Evolutionary conservation across 2,888 invertebrate species (phyloP).

Genomic region (Pilophorus perplexus): DNA sequence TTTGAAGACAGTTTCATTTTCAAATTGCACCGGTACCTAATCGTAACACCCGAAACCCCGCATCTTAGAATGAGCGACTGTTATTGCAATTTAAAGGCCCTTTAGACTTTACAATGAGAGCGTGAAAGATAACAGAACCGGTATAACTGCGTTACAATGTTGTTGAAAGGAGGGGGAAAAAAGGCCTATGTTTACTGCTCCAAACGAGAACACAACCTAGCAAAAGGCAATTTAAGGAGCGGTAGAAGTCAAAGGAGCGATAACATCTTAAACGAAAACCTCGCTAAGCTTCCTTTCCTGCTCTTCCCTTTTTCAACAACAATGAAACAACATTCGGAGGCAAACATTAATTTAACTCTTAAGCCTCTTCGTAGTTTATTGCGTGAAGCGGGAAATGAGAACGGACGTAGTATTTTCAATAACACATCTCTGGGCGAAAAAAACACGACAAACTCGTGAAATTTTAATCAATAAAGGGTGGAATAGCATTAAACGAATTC

Average conservation of each 20-base stretch:
- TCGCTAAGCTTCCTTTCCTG: neutral
- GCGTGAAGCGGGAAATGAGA: neutral
- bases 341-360: neutral
- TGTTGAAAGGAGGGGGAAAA: neutral
- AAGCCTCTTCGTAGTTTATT: neutral
- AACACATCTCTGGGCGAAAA: neutral
- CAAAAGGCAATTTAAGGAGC: neutral
- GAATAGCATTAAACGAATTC: conserved; percentile 8
- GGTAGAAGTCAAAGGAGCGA: neutral
- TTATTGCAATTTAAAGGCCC: no score
- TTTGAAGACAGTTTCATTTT: no score
- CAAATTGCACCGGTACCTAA: no score
- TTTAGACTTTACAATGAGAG: neutral
- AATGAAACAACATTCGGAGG: neutral
- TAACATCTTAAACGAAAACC: neutral
- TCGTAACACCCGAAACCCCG: no score
- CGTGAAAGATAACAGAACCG: neutral
- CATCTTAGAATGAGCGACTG: no score
- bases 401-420: neutral
- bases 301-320: neutral
- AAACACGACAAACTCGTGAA: neutral
- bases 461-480: neutral
- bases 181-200: no score
- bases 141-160: neutral
- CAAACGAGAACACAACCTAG: neutral